Evolutionary conservation across 2,797 vertebrate species (phyloP).

Genomic region (Rhinatrema bivittatum): DNA sequence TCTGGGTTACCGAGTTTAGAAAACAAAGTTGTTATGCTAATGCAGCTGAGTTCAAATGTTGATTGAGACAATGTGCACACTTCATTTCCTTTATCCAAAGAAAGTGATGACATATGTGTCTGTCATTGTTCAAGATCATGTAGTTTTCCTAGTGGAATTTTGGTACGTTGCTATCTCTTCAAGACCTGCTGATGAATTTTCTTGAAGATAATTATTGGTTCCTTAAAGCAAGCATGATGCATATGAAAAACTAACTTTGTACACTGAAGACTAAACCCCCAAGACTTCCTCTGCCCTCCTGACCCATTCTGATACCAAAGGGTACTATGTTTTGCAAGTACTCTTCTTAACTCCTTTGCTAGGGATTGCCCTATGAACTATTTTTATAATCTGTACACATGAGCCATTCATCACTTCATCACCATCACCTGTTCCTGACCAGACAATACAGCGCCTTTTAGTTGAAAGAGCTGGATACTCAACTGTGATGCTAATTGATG

Average conservation of each 20-base stretch:
- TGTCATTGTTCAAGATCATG: conserved; percentile 72
- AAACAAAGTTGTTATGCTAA: conserved; percentile 65
- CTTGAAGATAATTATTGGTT: conserved; percentile 78
- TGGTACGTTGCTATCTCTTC: conserved; percentile 67
- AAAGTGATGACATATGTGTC: conserved; percentile 67
- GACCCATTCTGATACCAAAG: conserved; percentile 44
- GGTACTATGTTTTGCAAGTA: neutral
- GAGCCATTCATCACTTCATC: too few relatives aligned
- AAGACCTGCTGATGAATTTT: conserved; percentile 82
- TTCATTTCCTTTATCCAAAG: conserved; percentile 83
- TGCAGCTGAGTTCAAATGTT: conserved; percentile 60
- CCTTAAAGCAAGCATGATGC: conserved; percentile 46
- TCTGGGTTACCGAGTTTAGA: conserved; percentile 59
- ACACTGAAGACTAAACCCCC: conserved; percentile 49
- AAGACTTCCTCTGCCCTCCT: conserved; percentile 61
- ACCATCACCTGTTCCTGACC: too few relatives aligned
- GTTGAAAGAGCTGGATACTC: too few relatives aligned
- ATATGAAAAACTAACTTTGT: conserved; percentile 82
- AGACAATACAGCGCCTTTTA: too few relatives aligned
- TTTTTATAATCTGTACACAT: neutral
- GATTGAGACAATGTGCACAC: conserved; percentile 69
- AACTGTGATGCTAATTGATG: too few relatives aligned
- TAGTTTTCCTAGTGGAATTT: conserved; percentile 64
- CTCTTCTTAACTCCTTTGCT: neutral
- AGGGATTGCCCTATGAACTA: neutral